phyloP scores from a whole-genome alignment of 2,113 vertebrate genomes.

The Sclerurus mexicanus region DNA sequence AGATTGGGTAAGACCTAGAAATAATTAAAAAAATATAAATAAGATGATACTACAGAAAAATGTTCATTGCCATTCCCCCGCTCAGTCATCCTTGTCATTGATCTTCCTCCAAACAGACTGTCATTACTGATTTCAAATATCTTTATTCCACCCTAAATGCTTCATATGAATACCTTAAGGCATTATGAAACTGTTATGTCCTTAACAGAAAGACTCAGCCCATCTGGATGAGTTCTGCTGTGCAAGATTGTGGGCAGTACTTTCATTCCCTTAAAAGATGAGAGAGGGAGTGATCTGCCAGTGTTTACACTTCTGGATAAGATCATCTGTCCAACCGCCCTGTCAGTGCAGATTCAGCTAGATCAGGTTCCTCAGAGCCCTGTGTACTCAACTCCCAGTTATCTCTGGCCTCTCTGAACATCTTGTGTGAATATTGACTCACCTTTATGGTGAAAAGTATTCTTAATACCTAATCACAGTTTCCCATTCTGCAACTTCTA shows the following conservation, averaged over 20 bases:
- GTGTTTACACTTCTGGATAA: neutral
- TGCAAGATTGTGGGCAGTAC: neutral
- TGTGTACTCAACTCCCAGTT: neutral
- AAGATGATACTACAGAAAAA: neutral
- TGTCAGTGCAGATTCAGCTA: neutral
- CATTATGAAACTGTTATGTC: neutral
- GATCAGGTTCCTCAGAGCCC: neutral
- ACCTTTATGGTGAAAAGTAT: neutral
- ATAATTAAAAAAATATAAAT: neutral
- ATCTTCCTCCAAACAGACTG: neutral
- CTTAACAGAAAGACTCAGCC: neutral
- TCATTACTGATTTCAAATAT: neutral
- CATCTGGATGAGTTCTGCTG: neutral
- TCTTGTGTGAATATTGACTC: neutral
- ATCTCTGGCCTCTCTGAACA: neutral
- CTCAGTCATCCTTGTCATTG: neutral
- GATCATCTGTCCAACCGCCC: neutral
- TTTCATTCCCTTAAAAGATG: neutral
- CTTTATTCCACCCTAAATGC: neutral
- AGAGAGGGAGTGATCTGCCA: neutral
- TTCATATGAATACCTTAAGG: neutral
- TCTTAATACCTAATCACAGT: neutral
- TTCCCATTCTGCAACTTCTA: neutral
- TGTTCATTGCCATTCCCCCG: neutral
- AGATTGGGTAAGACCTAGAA: neutral